phyloP scores from a whole-genome alignment of 2,888 invertebrate genomes.

The Linyphia triangularis region DNA sequence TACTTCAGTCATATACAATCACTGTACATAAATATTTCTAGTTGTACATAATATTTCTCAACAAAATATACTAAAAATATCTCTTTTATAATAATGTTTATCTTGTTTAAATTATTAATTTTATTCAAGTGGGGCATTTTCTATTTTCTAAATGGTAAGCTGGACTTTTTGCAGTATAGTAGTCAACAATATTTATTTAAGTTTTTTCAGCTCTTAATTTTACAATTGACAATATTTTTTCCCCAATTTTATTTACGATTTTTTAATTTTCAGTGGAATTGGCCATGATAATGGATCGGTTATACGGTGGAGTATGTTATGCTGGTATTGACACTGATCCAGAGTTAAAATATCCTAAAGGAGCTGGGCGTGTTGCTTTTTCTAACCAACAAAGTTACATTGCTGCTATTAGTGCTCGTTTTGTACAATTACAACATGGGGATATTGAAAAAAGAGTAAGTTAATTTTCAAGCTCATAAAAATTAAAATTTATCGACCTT shows the following conservation, averaged over 20 bases:
- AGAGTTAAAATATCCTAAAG: constrained; percentile 99
- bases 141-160: no score
- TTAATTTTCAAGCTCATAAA: constrained; percentile 38
- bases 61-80: no score
- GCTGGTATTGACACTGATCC: constrained; percentile 99
- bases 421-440: constrained; percentile 98
- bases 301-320: constrained; percentile 99
- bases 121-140: no score
- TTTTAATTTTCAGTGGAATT: constrained; percentile 88
- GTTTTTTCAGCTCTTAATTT: no score
- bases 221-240: neutral
- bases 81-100: no score
- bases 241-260: neutral
- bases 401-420: constrained; percentile 98
- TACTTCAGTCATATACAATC: no score
- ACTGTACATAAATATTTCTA: no score
- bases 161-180: no score
- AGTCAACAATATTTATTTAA: no score
- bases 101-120: no score
- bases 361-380: constrained; percentile 98
- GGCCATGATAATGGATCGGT: constrained; percentile 99
- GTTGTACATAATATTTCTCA: no score
- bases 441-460: constrained; percentile 97
- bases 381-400: constrained; percentile 99
- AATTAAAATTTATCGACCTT: neutral